Conservation (phyloP, 2,888 invertebrate genomes). For the Autographa pulchrina region DNA sequence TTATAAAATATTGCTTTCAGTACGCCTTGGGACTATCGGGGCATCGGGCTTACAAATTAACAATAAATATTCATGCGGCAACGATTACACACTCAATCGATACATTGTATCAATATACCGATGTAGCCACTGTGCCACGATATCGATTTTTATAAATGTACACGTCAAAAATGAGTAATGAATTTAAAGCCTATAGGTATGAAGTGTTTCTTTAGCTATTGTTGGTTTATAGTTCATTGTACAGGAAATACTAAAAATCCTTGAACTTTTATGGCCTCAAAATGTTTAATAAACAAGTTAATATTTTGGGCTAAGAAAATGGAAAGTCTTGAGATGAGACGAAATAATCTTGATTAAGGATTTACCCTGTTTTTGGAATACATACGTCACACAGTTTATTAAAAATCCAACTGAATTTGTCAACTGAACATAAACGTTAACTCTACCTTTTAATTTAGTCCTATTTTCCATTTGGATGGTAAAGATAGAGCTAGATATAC, state of each 20-base stretch:
- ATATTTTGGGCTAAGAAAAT: no score
- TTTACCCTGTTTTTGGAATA: no score
- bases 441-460: no score
- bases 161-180: slow-evolving; percentile 58
- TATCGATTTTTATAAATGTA: slow-evolving; percentile 67
- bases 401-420: no score
- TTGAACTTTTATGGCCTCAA: no score
- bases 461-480: no score
- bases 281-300: no score
- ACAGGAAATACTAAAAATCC: slow-evolving; percentile 12
- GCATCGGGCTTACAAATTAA: slow-evolving; percentile 84
- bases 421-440: no score
- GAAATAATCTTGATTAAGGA: no score
- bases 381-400: no score
- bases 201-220: slow-evolving; percentile 29
- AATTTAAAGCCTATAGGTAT: slow-evolving; percentile 47
- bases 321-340: no score
- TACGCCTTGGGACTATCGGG: slow-evolving; percentile 79
- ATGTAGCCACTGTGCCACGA: slow-evolving; percentile 65
- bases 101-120: slow-evolving; percentile 55
- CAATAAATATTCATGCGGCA: slow-evolving; percentile 85
- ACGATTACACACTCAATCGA: slow-evolving; percentile 72
- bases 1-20: slow-evolving; percentile 80
- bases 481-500: background rate
- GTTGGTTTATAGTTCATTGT: slow-evolving; percentile 30